These are phyloP conservation scores for Drosophila paulistorum DNA, from an alignment of 1,140 invertebrate species.

Conservation along the genomic window DNA sequence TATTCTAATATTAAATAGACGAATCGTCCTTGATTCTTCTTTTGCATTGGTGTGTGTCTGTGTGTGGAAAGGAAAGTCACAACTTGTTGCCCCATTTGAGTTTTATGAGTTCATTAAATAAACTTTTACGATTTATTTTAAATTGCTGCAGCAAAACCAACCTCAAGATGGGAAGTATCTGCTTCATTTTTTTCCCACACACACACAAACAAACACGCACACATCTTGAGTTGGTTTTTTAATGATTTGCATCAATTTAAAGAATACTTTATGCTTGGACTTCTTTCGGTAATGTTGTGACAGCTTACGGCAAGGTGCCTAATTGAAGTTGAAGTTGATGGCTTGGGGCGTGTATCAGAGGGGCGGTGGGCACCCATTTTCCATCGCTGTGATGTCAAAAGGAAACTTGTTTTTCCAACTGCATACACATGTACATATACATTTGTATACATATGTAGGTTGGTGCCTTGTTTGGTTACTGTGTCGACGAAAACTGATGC, in stretches of 20 bases:
- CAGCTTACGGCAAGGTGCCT: conserved; percentile 25
- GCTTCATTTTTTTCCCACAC: conserved; percentile 29
- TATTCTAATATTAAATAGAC: background rate
- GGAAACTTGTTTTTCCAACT: conserved; percentile 48
- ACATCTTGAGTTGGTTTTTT: conserved; percentile 42
- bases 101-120: conserved; percentile 61
- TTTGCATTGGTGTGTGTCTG: no score
- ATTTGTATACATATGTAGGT: no score
- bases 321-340: conserved; percentile 39
- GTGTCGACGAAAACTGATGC: conserved; percentile 21
- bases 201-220: conserved; percentile 42
- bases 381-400: background rate
- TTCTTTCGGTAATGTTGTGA: conserved; percentile 19
- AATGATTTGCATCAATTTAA: conserved; percentile 48
- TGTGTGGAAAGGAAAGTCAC: no score
- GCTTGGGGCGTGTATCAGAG: conserved; percentile 5
- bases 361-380: background rate
- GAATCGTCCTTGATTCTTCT: background rate
- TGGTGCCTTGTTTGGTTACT: conserved; percentile 31
- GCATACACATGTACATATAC: background rate
- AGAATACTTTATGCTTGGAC: conserved; percentile 66
- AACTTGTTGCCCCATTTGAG: conserved; percentile 18
- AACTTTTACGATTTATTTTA: conserved; percentile 56
- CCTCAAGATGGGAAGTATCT: conserved; percentile 40
- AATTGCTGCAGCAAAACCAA: conserved; percentile 29